phyloP scores from a whole-genome alignment of 2,888 invertebrate species.

The Archips crataeganus region DNA sequence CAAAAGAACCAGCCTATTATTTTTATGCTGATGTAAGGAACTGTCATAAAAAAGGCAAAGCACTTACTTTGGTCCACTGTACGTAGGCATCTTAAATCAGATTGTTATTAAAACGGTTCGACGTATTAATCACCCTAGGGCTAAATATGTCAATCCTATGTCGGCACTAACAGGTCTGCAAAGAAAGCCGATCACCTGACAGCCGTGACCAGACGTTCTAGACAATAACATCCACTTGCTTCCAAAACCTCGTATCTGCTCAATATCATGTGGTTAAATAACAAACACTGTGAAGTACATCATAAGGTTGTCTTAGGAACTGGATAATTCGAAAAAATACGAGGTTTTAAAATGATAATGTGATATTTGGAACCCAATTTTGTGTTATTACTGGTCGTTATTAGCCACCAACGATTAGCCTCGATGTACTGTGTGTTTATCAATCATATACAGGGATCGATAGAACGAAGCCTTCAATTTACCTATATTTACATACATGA shows the following conservation, averaged over 20 bases:
- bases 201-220: neutral
- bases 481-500: conserved; percentile 53
- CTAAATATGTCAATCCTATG: conserved; percentile 15
- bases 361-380: conserved; percentile 49
- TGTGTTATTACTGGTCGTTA: conserved; percentile 61
- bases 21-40: too few relatives aligned
- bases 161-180: conserved; percentile 21
- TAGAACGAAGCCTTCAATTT: conserved; percentile 47
- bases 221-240: neutral
- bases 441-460: conserved; percentile 54
- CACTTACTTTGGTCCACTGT: neutral
- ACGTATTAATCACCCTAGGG: conserved; percentile 29
- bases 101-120: conserved; percentile 21
- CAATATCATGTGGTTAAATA: neutral
- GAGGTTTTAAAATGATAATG: neutral
- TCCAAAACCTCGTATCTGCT: neutral
- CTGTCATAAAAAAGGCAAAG: too few relatives aligned
- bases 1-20: too few relatives aligned
- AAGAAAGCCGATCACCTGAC: conserved; percentile 29
- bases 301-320: neutral
- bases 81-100: neutral
- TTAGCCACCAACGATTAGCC: conserved; percentile 64
- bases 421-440: conserved; percentile 56
- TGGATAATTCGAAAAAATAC: neutral
- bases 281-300: neutral